Conservation (phyloP, 2,888 invertebrate genomes). For the Tricholauxania praeusta region DNA sequence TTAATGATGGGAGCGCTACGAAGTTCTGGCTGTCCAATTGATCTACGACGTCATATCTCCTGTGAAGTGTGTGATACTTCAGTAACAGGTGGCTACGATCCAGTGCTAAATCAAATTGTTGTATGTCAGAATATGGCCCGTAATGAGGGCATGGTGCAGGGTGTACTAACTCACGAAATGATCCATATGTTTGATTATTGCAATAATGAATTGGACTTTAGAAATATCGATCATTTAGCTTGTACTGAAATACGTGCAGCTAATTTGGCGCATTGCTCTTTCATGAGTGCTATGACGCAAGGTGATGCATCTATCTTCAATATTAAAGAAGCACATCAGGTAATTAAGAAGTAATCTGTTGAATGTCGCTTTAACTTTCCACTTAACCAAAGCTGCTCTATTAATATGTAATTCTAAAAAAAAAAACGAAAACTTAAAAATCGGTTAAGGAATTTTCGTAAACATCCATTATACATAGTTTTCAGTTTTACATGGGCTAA, state of each 20-base stretch:
- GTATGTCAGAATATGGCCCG: conserved; percentile 89
- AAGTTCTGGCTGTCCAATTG: conserved; percentile 74
- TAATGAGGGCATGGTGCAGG: conserved; percentile 78
- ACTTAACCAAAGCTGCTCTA: not conserved
- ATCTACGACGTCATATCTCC: conserved; percentile 87
- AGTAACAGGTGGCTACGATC: conserved; percentile 88
- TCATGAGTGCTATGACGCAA: conserved; percentile 81
- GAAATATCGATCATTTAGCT: conserved; percentile 90
- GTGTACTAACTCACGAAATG: conserved; percentile 90
- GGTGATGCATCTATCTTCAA: conserved; percentile 78
- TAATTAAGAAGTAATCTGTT: conserved; percentile 57
- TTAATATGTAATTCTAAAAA: no score
- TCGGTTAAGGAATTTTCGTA: no score
- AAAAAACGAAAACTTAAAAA: no score
- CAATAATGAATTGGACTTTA: conserved; percentile 87
- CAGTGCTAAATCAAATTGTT: conserved; percentile 73
- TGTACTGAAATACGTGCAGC: conserved; percentile 97
- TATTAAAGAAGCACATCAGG: conserved; percentile 83
- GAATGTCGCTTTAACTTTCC: not conserved
- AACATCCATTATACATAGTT: no score
- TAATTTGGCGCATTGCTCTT: conserved; percentile 93
- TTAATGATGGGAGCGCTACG: conserved; percentile 87
- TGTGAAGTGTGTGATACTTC: conserved; percentile 89
- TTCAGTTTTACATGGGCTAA: no score
- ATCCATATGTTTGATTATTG: conserved; percentile 98